Conservation (phyloP, 2,888 invertebrate species). For the Lacanobia wlatinum region DNA sequence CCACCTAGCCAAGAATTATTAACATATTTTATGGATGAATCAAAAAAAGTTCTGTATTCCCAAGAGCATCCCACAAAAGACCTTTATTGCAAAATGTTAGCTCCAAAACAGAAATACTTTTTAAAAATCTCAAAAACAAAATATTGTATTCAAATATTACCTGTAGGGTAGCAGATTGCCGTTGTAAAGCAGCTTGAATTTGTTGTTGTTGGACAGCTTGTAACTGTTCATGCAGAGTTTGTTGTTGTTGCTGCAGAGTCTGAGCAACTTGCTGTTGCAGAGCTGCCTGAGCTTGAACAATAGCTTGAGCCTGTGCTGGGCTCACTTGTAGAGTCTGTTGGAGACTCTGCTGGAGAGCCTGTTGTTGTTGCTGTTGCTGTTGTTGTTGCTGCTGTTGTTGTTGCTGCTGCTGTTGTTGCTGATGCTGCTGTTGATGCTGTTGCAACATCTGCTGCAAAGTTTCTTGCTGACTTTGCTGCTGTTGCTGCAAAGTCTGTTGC, state of each 20-base stretch:
- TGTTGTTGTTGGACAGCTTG: slow-evolving; percentile 88
- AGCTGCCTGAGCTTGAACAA: slow-evolving; percentile 86
- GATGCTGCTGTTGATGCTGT: slow-evolving; percentile 75
- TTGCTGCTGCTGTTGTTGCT: slow-evolving; percentile 73
- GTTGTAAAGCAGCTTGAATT: slow-evolving; percentile 87
- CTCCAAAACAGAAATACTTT: neutral
- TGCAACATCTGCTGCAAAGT: slow-evolving; percentile 76
- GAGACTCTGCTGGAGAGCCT: slow-evolving; percentile 81
- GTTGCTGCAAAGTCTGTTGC: slow-evolving; percentile 78
- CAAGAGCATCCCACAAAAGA: no score
- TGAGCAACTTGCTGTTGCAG: slow-evolving; percentile 88
- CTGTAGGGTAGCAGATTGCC: slow-evolving; percentile 87
- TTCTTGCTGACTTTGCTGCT: slow-evolving; percentile 76
- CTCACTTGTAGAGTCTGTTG: slow-evolving; percentile 86
- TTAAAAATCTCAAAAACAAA: neutral
- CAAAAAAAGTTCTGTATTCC: no score
- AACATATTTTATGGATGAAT: no score
- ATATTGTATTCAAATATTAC: slow-evolving; percentile 61
- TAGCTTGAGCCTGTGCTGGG: slow-evolving; percentile 87
- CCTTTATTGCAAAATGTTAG: neutral
- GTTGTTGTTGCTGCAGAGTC: slow-evolving; percentile 87
- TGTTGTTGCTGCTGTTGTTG: slow-evolving; percentile 76
- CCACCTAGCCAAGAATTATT: neutral
- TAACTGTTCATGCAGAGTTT: slow-evolving; percentile 86
- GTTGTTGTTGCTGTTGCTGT: slow-evolving; percentile 77